Base-by-base conservation (phyloP, 2,888 invertebrate species). In the Agonopterix arenella region DNA sequence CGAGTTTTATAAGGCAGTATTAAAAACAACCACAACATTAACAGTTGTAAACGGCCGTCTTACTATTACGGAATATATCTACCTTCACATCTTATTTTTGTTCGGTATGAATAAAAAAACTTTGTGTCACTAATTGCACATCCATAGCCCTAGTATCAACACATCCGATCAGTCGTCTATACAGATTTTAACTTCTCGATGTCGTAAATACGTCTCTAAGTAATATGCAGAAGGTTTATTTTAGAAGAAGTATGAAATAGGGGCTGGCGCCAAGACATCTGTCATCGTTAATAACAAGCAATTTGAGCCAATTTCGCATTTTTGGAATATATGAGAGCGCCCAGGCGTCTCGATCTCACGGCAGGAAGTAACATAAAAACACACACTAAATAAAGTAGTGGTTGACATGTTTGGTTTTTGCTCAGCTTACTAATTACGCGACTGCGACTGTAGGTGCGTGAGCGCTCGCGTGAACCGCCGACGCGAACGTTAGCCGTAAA, bases 211-310 rank as follows among this genome's bases (percentile, higher is more conserved):
- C 48, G 44, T 55, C 70, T 57, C 51, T 73, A 65, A 48, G 1
- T 0, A 5, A 8, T 36, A 9, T n/a, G 0, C 5, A 11, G 64
- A 76, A 61, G 63, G 67, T 62, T 53, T 46, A 42, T 52, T 65
- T 73, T 68, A 16, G 49, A 54, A 52, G 47, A 50, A 38, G 43
- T 11, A 7, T 42, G 11, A 36, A 28, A 7, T 48, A 52, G 62
- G 68, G 73, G 67, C 70, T 77, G 88, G 88, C 88, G 88, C 88
- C 79, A 84, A 78, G 77, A 80, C 88, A 88, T 88, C 86, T 86
- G 86, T 88, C 88, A 86, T 88, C 84, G 84, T 86, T 88, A 85
- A 86, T 84, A 88, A 85, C 79, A 79, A 84, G 84, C 86, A 86
- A 88, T 88, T 86, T 84, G 84, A 85, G 82, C 68, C 84, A 86